Evolutionary conservation across 2,797 vertebrate species (phyloP).

Genomic region (Macropus fuliginosus): DNA sequence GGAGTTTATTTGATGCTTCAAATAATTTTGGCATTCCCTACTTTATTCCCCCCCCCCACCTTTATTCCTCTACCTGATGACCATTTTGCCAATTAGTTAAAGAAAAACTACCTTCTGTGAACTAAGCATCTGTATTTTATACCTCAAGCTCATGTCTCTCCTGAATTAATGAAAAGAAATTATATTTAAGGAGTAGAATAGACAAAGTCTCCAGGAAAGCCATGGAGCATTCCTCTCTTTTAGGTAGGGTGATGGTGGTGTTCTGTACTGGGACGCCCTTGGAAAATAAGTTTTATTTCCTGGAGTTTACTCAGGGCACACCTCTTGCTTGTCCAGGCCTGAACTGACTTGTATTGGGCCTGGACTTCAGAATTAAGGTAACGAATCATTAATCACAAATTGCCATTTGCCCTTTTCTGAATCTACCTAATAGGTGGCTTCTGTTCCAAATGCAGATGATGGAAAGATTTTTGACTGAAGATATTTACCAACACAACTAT

Average conservation of each 20-base stretch:
- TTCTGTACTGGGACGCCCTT: background rate
- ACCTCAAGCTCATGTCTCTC: constrained; percentile 30
- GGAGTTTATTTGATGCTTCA: constrained; percentile 41
- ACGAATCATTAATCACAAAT: background rate
- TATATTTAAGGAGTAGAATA: constrained; percentile 12
- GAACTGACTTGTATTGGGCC: background rate
- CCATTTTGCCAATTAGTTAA: constrained; percentile 15
- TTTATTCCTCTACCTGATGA: constrained; percentile 36
- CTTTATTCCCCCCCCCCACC: constrained; percentile 28
- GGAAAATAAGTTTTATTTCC: background rate
- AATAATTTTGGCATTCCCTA: constrained; percentile 30
- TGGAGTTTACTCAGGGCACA: background rate
- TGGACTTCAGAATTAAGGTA: background rate
- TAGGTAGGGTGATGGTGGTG: background rate
- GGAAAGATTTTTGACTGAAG: background rate
- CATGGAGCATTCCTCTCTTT: background rate
- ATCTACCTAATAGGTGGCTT: background rate
- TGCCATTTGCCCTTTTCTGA: background rate
- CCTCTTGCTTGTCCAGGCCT: background rate
- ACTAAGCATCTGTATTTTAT: background rate
- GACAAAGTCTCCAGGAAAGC: constrained; percentile 1
- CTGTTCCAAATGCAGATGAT: background rate
- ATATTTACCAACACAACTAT: background rate
- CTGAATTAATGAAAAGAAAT: constrained; percentile 21
- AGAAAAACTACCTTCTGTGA: background rate